phyloP scores from a whole-genome alignment of 2,797 vertebrate species.

The Mastacembelus armatus region DNA sequence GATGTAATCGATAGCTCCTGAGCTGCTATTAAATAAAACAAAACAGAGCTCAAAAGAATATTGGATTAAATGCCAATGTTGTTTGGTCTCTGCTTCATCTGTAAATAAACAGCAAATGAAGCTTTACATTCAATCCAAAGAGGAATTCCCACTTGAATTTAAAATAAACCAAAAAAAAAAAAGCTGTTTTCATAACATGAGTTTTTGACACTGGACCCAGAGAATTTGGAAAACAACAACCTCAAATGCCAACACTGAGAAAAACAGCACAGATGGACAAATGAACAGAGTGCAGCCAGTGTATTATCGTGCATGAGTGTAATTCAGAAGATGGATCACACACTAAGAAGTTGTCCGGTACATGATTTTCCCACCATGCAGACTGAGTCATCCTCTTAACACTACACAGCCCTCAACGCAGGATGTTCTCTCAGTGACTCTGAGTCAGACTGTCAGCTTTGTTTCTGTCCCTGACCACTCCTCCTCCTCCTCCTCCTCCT shows the following conservation, averaged over 20 bases:
- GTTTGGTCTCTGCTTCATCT: too few relatives aligned
- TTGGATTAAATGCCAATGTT: too few relatives aligned
- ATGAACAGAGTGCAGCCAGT: not conserved
- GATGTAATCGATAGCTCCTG: not conserved
- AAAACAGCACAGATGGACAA: not conserved
- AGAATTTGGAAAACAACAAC: not conserved
- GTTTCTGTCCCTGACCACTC: not conserved
- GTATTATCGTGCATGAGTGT: not conserved
- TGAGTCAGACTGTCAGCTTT: slow-evolving; percentile 43
- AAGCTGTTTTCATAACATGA: not conserved
- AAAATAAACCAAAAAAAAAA: too few relatives aligned
- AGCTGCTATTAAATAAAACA: not conserved
- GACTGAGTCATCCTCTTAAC: slow-evolving; percentile 65
- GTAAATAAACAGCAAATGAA: too few relatives aligned
- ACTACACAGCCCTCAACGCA: slow-evolving; percentile 1
- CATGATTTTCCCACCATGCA: slow-evolving; percentile 23
- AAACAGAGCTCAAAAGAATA: too few relatives aligned
- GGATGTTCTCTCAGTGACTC: slow-evolving; percentile 60
- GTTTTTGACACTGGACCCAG: not conserved
- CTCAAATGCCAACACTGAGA: not conserved
- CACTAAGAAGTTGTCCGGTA: slow-evolving; percentile 47
- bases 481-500: not conserved
- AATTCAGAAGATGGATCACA: slow-evolving; percentile 30
- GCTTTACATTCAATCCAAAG: too few relatives aligned
- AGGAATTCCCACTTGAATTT: too few relatives aligned